These are phyloP conservation scores for Drosophila birchii DNA, from an alignment of 2,888 invertebrate genomes.

Conservation along the genomic window DNA sequence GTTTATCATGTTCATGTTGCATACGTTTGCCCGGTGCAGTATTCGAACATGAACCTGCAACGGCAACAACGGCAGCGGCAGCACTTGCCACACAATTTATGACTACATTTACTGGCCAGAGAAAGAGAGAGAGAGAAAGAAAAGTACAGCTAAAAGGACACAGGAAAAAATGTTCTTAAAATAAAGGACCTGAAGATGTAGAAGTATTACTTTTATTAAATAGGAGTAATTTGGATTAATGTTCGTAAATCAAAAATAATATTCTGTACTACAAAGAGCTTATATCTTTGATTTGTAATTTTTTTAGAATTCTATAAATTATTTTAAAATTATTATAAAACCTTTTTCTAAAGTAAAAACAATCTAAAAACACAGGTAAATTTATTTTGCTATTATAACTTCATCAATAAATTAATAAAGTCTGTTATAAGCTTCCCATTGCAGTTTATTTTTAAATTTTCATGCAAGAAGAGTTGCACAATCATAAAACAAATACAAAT, in stretches of 20 bases:
- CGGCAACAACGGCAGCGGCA: constrained; percentile 43
- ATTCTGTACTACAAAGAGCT: neutral
- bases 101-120: constrained; percentile 65
- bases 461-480: too few species aligned
- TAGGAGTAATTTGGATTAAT: too few species aligned
- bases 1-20: constrained; percentile 51
- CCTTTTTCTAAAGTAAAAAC: neutral
- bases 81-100: constrained; percentile 76
- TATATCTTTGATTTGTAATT: neutral
- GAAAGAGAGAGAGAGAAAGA: constrained; percentile 9
- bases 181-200: neutral
- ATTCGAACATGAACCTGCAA: constrained; percentile 49
- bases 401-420: too few species aligned
- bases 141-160: neutral
- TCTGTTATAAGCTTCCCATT: neutral
- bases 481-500: too few species aligned
- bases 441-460: neutral
- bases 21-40: constrained; percentile 59
- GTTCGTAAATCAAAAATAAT: neutral
- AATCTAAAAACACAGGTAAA: too few species aligned
- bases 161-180: neutral
- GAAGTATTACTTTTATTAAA: neutral
- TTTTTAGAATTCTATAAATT: neutral
- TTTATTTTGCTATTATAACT: too few species aligned
- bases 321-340: neutral